phyloP scores from a whole-genome alignment of 2,888 invertebrate genomes.

The Unio pictorum region DNA sequence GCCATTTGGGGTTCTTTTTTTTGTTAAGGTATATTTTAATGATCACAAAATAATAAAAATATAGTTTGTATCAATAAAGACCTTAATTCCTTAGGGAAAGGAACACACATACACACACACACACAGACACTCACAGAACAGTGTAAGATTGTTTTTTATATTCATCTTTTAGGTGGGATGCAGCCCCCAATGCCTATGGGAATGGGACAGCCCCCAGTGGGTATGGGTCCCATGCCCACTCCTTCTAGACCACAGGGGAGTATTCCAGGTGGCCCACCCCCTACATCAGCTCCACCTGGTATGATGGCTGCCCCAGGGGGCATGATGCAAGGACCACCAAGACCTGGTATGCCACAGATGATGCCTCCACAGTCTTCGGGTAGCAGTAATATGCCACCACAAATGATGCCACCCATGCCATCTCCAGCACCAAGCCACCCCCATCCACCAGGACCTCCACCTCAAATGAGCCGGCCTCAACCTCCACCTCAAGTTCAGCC shows the following conservation, averaged over 20 bases:
- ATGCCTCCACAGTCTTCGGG: conserved; percentile 17
- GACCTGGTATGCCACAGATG: conserved; percentile 20
- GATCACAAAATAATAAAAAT: no score
- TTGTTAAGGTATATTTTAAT: no score
- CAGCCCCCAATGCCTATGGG: conserved; percentile 16
- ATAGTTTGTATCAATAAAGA: no score
- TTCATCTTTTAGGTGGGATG: no score
- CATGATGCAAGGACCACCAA: conserved; percentile 20
- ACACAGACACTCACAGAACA: no score
- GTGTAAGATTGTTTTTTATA: no score
- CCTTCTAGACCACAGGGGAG: conserved; percentile 5
- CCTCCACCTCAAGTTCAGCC: conserved; percentile 23
- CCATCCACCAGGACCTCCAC: conserved; percentile 22
- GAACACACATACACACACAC: no score
- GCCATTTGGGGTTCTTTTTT: no score
- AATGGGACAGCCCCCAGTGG: conserved; percentile 21
- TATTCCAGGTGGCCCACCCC: conserved; percentile 12
- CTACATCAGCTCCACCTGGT: background rate
- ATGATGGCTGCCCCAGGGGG: conserved; percentile 16
- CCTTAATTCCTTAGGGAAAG: no score
- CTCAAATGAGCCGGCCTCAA: conserved; percentile 11
- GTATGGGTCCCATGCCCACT: conserved; percentile 7
- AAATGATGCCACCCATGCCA: conserved; percentile 20
- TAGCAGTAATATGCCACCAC: conserved; percentile 3
- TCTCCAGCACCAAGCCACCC: conserved; percentile 8